Evolutionary conservation across 1,140 invertebrate genomes (phyloP).

Genomic region (Oedothorax gibbosus): DNA sequence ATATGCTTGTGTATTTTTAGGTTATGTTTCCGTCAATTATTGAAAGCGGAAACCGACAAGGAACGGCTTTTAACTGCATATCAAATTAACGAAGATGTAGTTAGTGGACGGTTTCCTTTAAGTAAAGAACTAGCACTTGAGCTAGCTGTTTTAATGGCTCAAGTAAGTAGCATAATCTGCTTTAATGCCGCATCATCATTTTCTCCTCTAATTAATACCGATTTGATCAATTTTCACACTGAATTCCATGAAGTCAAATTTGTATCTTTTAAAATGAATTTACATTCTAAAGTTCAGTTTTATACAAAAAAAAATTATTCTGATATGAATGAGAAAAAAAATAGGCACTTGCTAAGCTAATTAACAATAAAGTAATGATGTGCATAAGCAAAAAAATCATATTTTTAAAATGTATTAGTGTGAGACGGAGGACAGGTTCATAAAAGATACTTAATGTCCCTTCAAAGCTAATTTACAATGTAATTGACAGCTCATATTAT

Average conservation of each 20-base stretch:
- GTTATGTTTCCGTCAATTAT: conserved; percentile 64
- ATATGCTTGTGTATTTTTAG: not conserved
- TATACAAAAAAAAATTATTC: no score
- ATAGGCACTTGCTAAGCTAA: no score
- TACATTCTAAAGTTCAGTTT: not conserved
- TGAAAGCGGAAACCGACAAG: conserved; percentile 90
- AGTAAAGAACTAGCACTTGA: conserved; percentile 89
- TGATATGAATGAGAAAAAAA: no score
- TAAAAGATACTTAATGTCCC: no score
- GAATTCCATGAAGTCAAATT: no score
- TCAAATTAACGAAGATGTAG: conserved; percentile 89
- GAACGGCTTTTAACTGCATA: conserved; percentile 91
- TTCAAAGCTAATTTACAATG: no score
- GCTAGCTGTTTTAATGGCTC: conserved; percentile 91
- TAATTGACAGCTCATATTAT: no score
- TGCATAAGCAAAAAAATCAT: no score
- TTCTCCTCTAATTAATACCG: not conserved
- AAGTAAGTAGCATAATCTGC: conserved; percentile 74
- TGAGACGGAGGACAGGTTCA: no score
- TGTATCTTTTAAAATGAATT: not conserved
- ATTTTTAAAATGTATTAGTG: no score
- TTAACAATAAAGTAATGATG: no score
- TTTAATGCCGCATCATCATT: not conserved
- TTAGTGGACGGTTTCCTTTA: conserved; percentile 82
- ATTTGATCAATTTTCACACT: not conserved